Evolutionary conservation across 2,113 vertebrate species (phyloP).

Genomic region (Neolamprologus sp.): DNA sequence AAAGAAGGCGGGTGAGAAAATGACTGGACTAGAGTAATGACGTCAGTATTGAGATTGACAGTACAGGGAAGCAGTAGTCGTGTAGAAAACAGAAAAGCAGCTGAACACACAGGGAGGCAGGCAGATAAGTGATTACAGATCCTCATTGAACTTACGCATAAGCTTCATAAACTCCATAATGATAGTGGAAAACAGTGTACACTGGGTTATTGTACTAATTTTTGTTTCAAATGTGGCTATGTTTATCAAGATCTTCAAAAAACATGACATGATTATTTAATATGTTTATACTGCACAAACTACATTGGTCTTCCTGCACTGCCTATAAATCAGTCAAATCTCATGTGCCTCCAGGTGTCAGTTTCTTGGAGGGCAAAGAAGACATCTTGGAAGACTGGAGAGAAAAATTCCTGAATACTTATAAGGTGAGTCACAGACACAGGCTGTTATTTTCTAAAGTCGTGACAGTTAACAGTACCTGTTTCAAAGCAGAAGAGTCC

Average conservation of each 20-base stretch:
- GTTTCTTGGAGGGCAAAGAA: conserved; percentile 81
- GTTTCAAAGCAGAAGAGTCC: background rate
- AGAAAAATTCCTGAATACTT: conserved; percentile 86
- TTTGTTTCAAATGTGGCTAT: background rate
- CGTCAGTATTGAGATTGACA: background rate
- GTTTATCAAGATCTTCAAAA: background rate
- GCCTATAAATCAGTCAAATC: background rate
- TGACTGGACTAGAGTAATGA: background rate
- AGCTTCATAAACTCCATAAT: background rate
- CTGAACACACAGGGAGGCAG: background rate
- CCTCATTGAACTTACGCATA: background rate
- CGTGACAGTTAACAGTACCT: background rate
- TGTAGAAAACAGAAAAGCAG: background rate
- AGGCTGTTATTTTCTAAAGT: background rate
- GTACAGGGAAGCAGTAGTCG: accelerated
- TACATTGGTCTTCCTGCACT: accelerated
- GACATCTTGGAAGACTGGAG: conserved; percentile 82
- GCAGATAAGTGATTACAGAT: background rate
- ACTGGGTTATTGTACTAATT: background rate
- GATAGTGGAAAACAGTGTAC: background rate
- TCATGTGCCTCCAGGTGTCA: conserved; percentile 73
- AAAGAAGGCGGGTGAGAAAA: background rate
- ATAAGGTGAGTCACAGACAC: conserved; percentile 73
- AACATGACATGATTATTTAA: background rate
- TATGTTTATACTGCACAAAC: background rate